Percentiles rank a stretch among this genome's conserved stretches.
Conservation (phyloP, 2,113 vertebrate genomes). For the Catharus minimus region DNA sequence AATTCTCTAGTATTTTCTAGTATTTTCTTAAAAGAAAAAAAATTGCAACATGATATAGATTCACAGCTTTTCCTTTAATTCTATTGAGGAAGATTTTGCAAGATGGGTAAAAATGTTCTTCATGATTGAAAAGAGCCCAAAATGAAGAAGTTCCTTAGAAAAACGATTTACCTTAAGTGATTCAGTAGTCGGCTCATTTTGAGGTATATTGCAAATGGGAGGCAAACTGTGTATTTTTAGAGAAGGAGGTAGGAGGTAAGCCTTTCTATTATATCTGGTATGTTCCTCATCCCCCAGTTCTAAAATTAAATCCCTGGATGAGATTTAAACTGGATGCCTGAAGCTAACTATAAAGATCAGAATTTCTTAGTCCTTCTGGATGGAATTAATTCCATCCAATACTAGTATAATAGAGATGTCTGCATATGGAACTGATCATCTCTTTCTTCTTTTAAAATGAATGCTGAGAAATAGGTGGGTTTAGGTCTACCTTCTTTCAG, state of each 20-base stretch:
- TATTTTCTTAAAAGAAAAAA: background rate
- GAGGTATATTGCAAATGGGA: slow-evolving; percentile 7
- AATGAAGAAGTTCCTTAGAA: background rate
- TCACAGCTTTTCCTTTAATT: background rate
- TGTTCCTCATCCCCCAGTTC: slow-evolving; percentile 11
- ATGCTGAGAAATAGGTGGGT: background rate
- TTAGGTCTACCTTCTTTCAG: background rate
- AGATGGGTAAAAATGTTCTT: background rate
- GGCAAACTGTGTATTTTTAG: slow-evolving; percentile 52
- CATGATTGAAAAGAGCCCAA: background rate
- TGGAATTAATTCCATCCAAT: background rate
- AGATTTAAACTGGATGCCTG: slow-evolving; percentile 22
- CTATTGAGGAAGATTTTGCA: background rate
- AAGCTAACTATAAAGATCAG: background rate
- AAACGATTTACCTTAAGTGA: slow-evolving; percentile 1
- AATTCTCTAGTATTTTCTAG: background rate
- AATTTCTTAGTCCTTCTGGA: background rate
- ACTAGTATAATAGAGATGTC: background rate
- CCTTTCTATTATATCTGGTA: slow-evolving; percentile 34
- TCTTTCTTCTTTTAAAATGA: background rate
- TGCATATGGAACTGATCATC: background rate
- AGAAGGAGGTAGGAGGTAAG: slow-evolving; percentile 43
- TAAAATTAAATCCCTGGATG: slow-evolving; percentile 51
- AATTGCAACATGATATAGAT: background rate
- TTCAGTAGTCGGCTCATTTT: slow-evolving; percentile 10